Evolutionary conservation across 2,888 invertebrate species (phyloP).

Genomic region (Malthinus seriepunctatus): DNA sequence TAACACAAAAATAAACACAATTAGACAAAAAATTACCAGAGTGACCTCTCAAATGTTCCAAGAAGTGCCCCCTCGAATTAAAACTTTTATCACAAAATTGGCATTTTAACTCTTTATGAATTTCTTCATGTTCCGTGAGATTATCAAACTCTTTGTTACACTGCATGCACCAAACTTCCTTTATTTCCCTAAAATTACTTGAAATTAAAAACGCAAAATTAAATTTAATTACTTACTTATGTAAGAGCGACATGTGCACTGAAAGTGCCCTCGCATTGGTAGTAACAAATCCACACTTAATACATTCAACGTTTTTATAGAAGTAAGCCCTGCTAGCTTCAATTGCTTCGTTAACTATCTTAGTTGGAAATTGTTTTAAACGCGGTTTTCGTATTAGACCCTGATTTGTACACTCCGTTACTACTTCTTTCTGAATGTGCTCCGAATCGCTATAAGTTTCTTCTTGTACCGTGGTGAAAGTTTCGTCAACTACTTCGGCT

Average conservation of each 20-base stretch:
- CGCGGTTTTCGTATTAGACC: slow-evolving; percentile 22
- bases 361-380: slow-evolving; percentile 34
- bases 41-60: slow-evolving; percentile 44
- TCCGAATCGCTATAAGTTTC: background rate
- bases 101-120: slow-evolving; percentile 39
- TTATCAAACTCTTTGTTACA: slow-evolving; percentile 42
- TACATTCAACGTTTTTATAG: slow-evolving; percentile 38
- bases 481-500: background rate
- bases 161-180: slow-evolving; percentile 42
- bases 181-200: slow-evolving; percentile 39
- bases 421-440: background rate
- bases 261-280: slow-evolving; percentile 40
- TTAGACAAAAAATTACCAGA: slow-evolving; percentile 33
- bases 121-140: slow-evolving; percentile 34
- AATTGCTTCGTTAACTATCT: slow-evolving; percentile 40
- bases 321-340: slow-evolving; percentile 33
- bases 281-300: slow-evolving; percentile 40
- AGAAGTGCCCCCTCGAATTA: slow-evolving; percentile 40
- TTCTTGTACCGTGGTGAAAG: no score
- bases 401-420: slow-evolving; percentile 1
- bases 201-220: slow-evolving; percentile 1
- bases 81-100: slow-evolving; percentile 42
- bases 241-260: slow-evolving; percentile 43
- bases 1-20: background rate
- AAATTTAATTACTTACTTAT: slow-evolving; percentile 39